Base-by-base conservation (phyloP, 1,140 invertebrate genomes). In the Oedothorax gibbosus region DNA sequence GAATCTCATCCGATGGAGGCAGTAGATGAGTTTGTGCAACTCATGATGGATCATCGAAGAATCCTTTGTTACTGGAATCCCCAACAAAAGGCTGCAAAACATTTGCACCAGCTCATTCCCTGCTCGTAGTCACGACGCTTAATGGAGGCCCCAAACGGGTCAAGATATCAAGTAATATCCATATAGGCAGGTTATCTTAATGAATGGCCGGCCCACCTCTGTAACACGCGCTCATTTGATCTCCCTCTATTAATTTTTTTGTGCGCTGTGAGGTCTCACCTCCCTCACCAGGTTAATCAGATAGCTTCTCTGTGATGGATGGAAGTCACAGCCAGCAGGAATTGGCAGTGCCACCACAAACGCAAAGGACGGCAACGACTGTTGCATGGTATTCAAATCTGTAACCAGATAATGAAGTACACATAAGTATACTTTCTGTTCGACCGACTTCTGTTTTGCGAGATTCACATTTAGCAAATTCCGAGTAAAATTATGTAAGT, bases 201-300 rank as follows among this genome's bases (percentile, higher is more conserved):
- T 80, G 66, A 80, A 80, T 80, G 78, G 71, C 53, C 65, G 69
- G 60, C 69, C 64, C 78, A 60, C 78, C 78, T 80, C 71, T 57
- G 21, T 80, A 54, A 80, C 78, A 80, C 78, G 78, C 18, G 78
- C 51, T 10, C 35, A 71, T 71, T 71, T 66, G 69, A 71, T 80
- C 78, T 80, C 51, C 77, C 77, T 66, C 77, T 79, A 79, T 79
- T 79, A 79, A 79, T 79, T 65, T 60, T 79, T 65, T 66, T 79
- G 77, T 79, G 18, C 50, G 20, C 64, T 57, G 65, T 80, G 78
- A 80, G 78, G 65, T 71, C 50, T 80, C 53, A 79, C 77, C 77
- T 79, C 56, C 35, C 11, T 20, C 0, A 0, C 10, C 35, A 54
- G 64, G 77, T 79, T 79, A 68, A 79, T 79, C 77, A 68, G 77